Percentiles rank a stretch among this genome's conserved stretches.
Conservation (phyloP, 1,140 invertebrate genomes). For the Drosophila guanche region DNA sequence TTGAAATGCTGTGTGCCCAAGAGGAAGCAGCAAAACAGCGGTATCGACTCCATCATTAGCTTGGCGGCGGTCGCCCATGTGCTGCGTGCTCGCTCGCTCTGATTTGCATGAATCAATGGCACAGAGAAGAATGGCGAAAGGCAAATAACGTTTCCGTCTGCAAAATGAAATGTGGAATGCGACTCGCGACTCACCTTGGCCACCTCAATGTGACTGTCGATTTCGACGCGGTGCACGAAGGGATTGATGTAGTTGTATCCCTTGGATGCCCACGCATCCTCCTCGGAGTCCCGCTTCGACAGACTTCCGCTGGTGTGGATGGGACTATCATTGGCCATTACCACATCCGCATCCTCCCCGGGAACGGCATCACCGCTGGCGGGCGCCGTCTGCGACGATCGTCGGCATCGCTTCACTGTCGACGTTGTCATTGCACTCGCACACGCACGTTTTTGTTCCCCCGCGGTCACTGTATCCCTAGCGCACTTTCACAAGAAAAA, state of each 20-base stretch:
- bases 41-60: background rate
- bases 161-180: slow-evolving; percentile 1
- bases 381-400: slow-evolving; percentile 28
- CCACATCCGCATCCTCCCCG: background rate
- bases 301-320: slow-evolving; percentile 20
- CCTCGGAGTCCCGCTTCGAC: slow-evolving; percentile 70
- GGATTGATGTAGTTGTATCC: slow-evolving; percentile 88
- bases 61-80: slow-evolving; percentile 36
- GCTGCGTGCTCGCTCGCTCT: background rate
- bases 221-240: slow-evolving; percentile 92
- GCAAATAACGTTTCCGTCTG: too few relatives aligned
- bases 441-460: background rate
- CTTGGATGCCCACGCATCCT: slow-evolving; percentile 84
- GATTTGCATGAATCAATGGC: slow-evolving; percentile 55
- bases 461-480: slow-evolving; percentile 9
- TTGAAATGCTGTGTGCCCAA: too few relatives aligned
- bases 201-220: slow-evolving; percentile 92
- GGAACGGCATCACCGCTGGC: slow-evolving; percentile 13
- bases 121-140: slow-evolving; percentile 7
- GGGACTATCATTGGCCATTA: slow-evolving; percentile 5
- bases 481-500: slow-evolving; percentile 27
- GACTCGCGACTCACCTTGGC: slow-evolving; percentile 88
- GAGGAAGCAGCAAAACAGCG: background rate
- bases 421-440: slow-evolving; percentile 62
- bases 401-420: slow-evolving; percentile 49